Percentiles rank a stretch among this genome's conserved stretches.
These are phyloP conservation scores for Saccopteryx bilineata DNA, from an alignment of 2,113 vertebrate genomes.

Conservation along the genomic window DNA sequence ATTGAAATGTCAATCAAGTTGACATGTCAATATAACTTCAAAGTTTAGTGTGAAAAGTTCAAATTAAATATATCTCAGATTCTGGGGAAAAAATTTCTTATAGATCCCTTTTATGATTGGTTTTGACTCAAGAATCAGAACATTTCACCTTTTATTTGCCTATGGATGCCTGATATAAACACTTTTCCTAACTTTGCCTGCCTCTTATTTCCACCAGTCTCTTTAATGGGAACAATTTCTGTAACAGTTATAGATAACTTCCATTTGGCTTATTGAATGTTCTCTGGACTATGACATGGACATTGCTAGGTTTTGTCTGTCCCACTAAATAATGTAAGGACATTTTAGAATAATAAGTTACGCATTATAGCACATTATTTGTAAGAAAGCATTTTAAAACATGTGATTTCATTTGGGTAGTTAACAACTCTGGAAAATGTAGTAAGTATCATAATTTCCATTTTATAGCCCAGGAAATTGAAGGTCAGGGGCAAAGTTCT, in stretches of 20 bases:
- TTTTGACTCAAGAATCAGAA: neutral
- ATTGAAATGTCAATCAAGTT: slow-evolving; percentile 36
- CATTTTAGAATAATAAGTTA: slow-evolving; percentile 35
- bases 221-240: neutral
- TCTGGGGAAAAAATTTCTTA: neutral
- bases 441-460: slow-evolving; percentile 2
- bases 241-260: neutral
- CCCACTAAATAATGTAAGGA: neutral
- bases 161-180: neutral
- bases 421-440: neutral
- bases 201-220: neutral
- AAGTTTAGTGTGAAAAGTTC: neutral
- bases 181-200: neutral
- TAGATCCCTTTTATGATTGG: neutral
- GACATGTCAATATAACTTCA: neutral
- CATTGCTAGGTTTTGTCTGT: neutral
- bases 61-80: slow-evolving; percentile 8
- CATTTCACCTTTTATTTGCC: neutral
- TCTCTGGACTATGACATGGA: neutral
- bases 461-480: slow-evolving; percentile 39
- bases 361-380: neutral
- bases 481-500: slow-evolving; percentile 32
- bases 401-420: slow-evolving; percentile 32
- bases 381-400: neutral
- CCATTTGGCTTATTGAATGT: neutral